Base-by-base conservation (phyloP, 2,797 vertebrate species). In the Paratrypauchen microcephalus region DNA sequence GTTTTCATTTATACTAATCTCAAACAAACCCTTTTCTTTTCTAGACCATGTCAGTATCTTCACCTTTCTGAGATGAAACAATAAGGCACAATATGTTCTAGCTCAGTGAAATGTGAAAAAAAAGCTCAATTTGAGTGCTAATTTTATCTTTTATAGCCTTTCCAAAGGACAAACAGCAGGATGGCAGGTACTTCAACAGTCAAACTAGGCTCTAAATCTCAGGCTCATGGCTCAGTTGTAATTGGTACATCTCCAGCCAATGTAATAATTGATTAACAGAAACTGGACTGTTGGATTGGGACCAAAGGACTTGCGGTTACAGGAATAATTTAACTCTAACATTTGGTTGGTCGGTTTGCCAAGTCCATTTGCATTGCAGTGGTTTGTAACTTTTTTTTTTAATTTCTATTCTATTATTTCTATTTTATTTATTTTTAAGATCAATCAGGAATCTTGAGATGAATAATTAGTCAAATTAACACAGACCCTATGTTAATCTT, bases 211-310 rank as follows among this genome's bases (percentile, higher is more conserved):
- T 50, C 18, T 19, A n/a, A 28, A 65, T 50, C 24, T 30, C 18
- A 9, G 63, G 63, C 61, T 65, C 15, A 54, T 19, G 21, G 69
- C 54, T 50, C 47, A 62, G 6, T 18, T 54, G 47, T 65, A 65
- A 65, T 65, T 65, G 39, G 39, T 47, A n/a, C 63, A 50, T 26
- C 63, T 28, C 63, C 28, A 24, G 63, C 63, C 63, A 69, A 28
- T 48, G 7, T 62, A 52, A 57, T 56, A 26, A 68, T 65, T 65
- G 63, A 65, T 65, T 65, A 65, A 65, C 45, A 32, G 45, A 65
- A 65, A 50, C 19, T 50, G 41, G 19, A 21, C 26, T 26, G 8
- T 9, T 56, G 54, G 63, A 50, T 30, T 45, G 50, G 8, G 45
- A 50, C 63, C 63, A 65, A 65, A 65, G 15, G 18, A 50, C 63